Percentiles rank a stretch among this genome's conserved stretches.
Conservation (phyloP, 2,888 invertebrate genomes). For the Mechanitis mazaeus region DNA sequence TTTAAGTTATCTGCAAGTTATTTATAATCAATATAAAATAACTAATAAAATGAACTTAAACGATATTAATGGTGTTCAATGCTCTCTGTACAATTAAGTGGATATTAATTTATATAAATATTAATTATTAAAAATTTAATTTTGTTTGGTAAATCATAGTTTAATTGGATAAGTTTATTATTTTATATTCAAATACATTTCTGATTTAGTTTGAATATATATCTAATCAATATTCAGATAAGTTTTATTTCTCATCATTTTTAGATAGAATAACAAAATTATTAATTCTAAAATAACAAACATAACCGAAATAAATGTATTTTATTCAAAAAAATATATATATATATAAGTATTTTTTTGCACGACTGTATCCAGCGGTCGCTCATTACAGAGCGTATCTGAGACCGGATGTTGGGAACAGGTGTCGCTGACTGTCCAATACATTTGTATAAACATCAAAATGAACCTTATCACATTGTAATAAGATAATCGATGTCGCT, state of each 20-base stretch:
- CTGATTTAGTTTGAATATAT: too few relatives aligned
- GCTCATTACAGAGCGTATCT: constrained; percentile 39
- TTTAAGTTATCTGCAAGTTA: constrained; percentile 26
- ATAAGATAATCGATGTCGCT: constrained; percentile 11
- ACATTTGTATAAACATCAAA: constrained; percentile 31
- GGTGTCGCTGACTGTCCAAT: constrained; percentile 50
- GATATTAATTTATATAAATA: constrained; percentile 9
- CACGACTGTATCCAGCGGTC: constrained; percentile 28
- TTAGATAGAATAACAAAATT: too few relatives aligned
- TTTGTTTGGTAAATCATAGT: neutral
- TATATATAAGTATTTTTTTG: constrained; percentile 20
- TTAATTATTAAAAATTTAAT: constrained; percentile 2
- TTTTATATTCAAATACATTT: too few relatives aligned
- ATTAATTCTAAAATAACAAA: neutral
- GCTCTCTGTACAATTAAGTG: constrained; percentile 23
- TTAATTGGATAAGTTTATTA: too few relatives aligned
- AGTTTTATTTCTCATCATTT: too few relatives aligned
- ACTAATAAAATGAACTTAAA: constrained; percentile 29
- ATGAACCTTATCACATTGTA: constrained; percentile 15
- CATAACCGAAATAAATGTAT: neutral
- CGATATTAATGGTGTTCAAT: constrained; percentile 28
- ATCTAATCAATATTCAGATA: too few relatives aligned
- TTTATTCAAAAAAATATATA: neutral
- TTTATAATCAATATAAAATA: constrained; percentile 31
- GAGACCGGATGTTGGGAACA: constrained; percentile 42